Base-by-base conservation (phyloP, 2,888 invertebrate genomes). In the Heliconius erato region DNA sequence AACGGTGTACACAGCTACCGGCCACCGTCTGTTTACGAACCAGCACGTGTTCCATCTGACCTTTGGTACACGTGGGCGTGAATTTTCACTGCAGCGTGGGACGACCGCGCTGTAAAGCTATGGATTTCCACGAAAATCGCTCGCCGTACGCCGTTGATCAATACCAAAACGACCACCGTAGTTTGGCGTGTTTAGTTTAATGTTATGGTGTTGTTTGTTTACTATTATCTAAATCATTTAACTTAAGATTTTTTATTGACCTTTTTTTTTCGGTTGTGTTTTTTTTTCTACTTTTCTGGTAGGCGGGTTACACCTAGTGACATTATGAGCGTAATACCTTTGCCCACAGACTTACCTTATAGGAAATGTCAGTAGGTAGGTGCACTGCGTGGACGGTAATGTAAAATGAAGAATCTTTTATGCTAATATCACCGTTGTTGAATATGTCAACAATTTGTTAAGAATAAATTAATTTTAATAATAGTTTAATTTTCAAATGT, bases 1-100 rank as follows among this genome's bases (percentile, higher is more conserved):
- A 79, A 74, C 76, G 65, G 77, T 79, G 79, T 77, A 76, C 80
- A 83, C 78, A 76, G 78, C 80, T 72, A 72, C 40, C 77, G 63
- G 71, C 80, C 71, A 65, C 54, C 77, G 44, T 65, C 26, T 81
- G 82, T 85, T 85, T 82, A 81, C 82, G 76, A 80, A 84, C 84
- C 84, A 83, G 80, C 87, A 83, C 87, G 85, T 86, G 85, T 86
- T 83, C 79, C 85, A 74, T 85, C 79, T 89, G 91, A 91, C 91
- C 90, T 91, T 91, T 89, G 83, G 85, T 87, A 86, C 89, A 89
- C 89, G 91, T 91, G 91, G 89, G 86, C 83, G 87, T 86, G 74
- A 86, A 87, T 90, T 91, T 92, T 90, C 90, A 88, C 86, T 89
- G 90, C 89, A 89, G 87, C 88, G 88, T 88, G 87, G 88, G 87